Base-by-base conservation (phyloP, 92 coral and sea anemone genomes). In the Nematostella vectensis region DNA sequence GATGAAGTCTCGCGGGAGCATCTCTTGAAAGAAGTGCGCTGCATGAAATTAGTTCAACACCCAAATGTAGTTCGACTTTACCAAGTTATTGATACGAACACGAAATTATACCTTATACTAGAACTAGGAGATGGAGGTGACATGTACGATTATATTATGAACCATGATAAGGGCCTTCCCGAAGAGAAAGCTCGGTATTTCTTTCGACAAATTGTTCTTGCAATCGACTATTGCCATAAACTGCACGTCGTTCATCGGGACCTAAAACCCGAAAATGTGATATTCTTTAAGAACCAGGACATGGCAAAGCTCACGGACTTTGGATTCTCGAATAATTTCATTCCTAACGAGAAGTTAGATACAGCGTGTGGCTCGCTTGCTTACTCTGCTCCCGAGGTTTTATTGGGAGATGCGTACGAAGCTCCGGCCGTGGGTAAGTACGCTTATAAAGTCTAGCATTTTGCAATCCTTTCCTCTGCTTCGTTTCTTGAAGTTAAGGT, bases 351-450 rank as follows among this genome's bases (percentile, higher is more conserved):
- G 68, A 91, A 81, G 67, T 71, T 91, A n/a, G 96, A 91, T 23
- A 91, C 98, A 1, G 83, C 98, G 11, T 91, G 98, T 54, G 98
- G 98, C 11, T 91, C 98, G 25, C 56, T 91, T 15, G 98, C 98
- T 3, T 91, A 91, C 66, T 91, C 98, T 55, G 98, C 98, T 3
- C 98, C 98, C 9, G 98, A 91, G 67, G 95, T 91, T 33, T 71
- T 91, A 47, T 85, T 91, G 1, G 98, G 98, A 53, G 98, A 91
- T 55, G 82, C 98, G 8, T 91, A 91, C 71, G 98, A 91, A 16
- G 96, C 98, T 20, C 98, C 98, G 16, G 98, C 98, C 23, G 96
- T 91, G n/a, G 98, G 98, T 91, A 38, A 86, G 95, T 61, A n/a
- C n/a, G n/a, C n/a, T n/a, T n/a, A n/a, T n/a, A n/a, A n/a, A n/a